A percentile compares a stretch with the other conserved stretches of the same genome.
Evolutionary conservation across 2,888 invertebrate species (phyloP).

Genomic region (Hypolimnas misippus): DNA sequence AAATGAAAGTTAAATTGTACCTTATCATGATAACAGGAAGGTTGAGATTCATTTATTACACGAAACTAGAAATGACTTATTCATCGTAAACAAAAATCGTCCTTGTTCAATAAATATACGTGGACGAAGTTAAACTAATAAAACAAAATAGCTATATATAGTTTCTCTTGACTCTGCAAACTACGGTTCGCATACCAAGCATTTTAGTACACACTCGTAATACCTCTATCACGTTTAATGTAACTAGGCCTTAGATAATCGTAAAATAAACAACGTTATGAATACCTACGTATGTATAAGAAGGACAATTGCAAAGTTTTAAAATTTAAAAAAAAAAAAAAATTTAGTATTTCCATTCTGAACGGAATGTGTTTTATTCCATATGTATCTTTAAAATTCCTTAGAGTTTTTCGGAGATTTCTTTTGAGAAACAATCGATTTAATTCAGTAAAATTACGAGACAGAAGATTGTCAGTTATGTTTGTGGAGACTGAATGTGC

Average conservation of each 20-base stretch:
- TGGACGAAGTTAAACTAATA: conserved; percentile 19
- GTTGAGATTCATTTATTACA: conserved; percentile 2
- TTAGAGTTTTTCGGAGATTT: conserved; percentile 15
- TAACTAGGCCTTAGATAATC: conserved; percentile 9
- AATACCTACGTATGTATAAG: neutral
- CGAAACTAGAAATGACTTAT: conserved; percentile 12
- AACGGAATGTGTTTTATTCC: neutral
- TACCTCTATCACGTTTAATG: neutral
- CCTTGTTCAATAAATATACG: conserved; percentile 32
- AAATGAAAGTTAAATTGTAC: neutral
- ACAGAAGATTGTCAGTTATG: conserved; percentile 75
- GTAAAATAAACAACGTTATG: neutral
- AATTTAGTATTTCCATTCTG: neutral
- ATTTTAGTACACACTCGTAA: conserved; percentile 14
- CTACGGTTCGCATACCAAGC: conserved; percentile 12
- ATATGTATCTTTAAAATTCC: neutral
- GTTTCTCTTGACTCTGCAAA: conserved; percentile 12
- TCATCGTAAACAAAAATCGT: conserved; percentile 16
- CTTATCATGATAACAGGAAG: neutral
- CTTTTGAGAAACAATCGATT: conserved; percentile 52
- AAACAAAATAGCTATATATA: conserved; percentile 18
- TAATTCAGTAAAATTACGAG: conserved; percentile 73
- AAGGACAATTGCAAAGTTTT: neutral
- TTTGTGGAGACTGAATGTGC: conserved; percentile 71
- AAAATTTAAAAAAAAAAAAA: neutral